Evolutionary conservation across 1,140 invertebrate species (phyloP), one percentile per base, ranked within the genome.

Genomic region (Ericerus pela): DNA sequence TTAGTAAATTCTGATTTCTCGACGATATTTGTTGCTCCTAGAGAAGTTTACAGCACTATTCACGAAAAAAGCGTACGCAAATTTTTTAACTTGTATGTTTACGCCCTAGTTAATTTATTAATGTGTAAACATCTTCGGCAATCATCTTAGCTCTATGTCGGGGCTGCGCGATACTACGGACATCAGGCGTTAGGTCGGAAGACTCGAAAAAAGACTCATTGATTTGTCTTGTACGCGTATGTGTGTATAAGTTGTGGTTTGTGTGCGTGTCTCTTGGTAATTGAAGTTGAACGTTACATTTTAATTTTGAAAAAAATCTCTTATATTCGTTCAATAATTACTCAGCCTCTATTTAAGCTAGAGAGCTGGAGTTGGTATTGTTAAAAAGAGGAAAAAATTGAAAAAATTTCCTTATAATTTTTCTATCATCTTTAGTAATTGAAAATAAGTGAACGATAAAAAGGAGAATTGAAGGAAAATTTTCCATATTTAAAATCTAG

Each of bases 51-150:
- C 30, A 54, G 51, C 16, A 33, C 31, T 28, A 56, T 63, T 28
- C 62, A 63, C 51, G 56, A 63, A 56, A 57, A 56, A 31, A 59
- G 59, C 53, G 61, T 63, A 43, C 58, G 58, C 31, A 1, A 24
- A 3, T 31, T 55, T 22, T 18, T 36, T 18, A 33, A 20, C 30
- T 18, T 20, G 1, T 11, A 14, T 43, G 16, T 10, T 20, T 10
- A 43, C 8, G 6, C 8, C 27, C 30, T 20, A 22, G 37, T 29
- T 30, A 20, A 43, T 41, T 2, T 5, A 22, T 18, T 31, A 10
- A 24, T 54, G 29, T 33, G 18, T 31, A n/a, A 54, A 33, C 14
- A 6, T 11, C 12, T 30, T 54, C 22, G 12, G 5, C 8, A 54
- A 31, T 10, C 28, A 26, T 26, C 20, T 54, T 22, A 51, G 22